Evolutionary conservation across 1,140 invertebrate species (phyloP), one percentile per base, ranked within the genome.

Genomic region (Rhyacophila brunnea): DNA sequence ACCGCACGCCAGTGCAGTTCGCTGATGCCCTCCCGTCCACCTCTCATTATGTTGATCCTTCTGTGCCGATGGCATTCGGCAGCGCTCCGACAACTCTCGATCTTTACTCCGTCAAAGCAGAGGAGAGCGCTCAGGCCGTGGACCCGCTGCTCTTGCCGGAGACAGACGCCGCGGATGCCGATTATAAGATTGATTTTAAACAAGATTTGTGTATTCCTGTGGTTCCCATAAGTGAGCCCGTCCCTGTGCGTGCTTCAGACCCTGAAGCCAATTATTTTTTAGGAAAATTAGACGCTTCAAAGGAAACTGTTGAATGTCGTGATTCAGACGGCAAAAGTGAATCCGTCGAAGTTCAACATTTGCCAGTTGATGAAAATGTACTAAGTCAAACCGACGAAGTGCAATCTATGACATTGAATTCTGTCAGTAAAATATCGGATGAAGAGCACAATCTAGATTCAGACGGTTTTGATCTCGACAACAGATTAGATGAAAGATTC

Each of bases 61-160:
- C 43, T 20, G 52, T 19, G 17, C 43, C 42, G 14, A 43, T 35
- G 15, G 34, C 18, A 14, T 49, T 48, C 13, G n/a, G 38, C 4
- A 40, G n/a, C 20, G 14, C 17, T n/a, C 46, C 38, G 44, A 19
- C 52, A n/a, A 36, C 40, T 10, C 28, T 42, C 6, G 46, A 61
- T 34, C 43, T 17, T 13, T 42, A 23, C 14, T n/a, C 13, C 5
- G 7, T 28, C n/a, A 48, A 57, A 49, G n/a, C 35, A 17, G 55
- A 57, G 6, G 55, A 57, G 10, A 43, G 9, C 15, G 17, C 7
- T 6, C 45, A 42, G 18, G 60, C 74, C 45, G 68, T 77, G 42
- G 77, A 79, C 68, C 77, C 77, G 10, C 67, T 79, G 5, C 62
- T 79, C 10, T 54, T 79, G 45, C 73, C 73, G 45, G 75, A 77